Conservation (phyloP, 2,797 vertebrate species). For the Argyrosomus regius region DNA sequence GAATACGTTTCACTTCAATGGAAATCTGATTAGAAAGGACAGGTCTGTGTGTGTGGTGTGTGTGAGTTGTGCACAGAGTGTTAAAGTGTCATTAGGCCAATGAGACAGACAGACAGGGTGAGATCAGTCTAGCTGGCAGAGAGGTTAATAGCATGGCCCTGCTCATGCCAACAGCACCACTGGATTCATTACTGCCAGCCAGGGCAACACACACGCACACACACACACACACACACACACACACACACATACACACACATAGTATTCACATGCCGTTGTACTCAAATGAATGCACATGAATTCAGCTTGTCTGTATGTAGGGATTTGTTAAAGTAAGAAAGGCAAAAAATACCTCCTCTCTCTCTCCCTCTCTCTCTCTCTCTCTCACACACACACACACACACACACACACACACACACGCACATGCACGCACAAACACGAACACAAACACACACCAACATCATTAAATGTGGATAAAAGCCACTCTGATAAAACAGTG, state of each 20-base stretch:
- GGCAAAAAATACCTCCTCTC: constrained; percentile 33
- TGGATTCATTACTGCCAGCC: constrained; percentile 84
- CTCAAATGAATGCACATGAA: constrained; percentile 48
- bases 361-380: background rate
- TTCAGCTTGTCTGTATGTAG: constrained; percentile 26
- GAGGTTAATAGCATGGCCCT: constrained; percentile 87
- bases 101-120: constrained; percentile 80
- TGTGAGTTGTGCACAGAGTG: constrained; percentile 44
- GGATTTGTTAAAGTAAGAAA: constrained; percentile 49
- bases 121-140: constrained; percentile 84
- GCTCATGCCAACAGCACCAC: constrained; percentile 84
- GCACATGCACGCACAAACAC: constrained; percentile 17
- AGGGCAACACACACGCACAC: constrained; percentile 34
- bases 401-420: constrained; percentile 1
- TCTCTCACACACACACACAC: background rate
- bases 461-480: constrained; percentile 61
- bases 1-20: constrained; percentile 80
- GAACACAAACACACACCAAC: constrained; percentile 1
- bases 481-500: constrained; percentile 54
- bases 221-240: constrained; percentile 21
- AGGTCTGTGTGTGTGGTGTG: constrained; percentile 56
- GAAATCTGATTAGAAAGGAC: constrained; percentile 80
- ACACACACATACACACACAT: constrained; percentile 17
- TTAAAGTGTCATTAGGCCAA: constrained; percentile 77
- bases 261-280: constrained; percentile 41